Conservation (phyloP, 2,113 vertebrate species). For the Atractosteus spatula region DNA sequence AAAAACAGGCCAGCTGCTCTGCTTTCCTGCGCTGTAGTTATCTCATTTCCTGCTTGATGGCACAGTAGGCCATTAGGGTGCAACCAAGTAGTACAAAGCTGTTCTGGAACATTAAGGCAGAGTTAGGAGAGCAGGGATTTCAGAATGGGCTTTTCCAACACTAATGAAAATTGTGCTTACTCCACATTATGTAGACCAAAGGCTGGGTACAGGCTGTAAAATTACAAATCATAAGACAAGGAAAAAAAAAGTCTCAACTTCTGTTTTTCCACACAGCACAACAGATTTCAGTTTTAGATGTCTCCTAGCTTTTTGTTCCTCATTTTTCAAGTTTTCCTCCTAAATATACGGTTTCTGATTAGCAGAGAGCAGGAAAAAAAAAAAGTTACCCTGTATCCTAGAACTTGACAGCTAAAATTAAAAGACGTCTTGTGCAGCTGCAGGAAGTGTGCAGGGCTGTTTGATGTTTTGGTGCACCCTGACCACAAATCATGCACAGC, state of each 20-base stretch:
- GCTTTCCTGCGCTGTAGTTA: too few species aligned
- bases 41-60: too few species aligned
- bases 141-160: too few species aligned
- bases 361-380: neutral
- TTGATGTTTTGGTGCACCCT: neutral
- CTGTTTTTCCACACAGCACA: neutral
- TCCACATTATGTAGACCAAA: neutral
- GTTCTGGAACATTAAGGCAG: neutral
- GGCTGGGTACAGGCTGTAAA: neutral
- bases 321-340: neutral
- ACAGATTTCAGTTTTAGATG: too few species aligned
- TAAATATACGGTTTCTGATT: neutral
- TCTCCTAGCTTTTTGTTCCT: constrained; percentile 9
- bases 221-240: neutral
- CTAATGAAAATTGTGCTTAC: neutral
- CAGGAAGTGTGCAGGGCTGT: neutral
- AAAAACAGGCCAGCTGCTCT: too few species aligned
- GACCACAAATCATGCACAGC: constrained; percentile 1
- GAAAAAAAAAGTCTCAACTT: constrained; percentile 4
- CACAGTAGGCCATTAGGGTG: too few species aligned
- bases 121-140: neutral
- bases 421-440: too few species aligned
- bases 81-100: neutral
- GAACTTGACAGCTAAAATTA: too few species aligned
- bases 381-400: neutral